A percentile compares a stretch with the other conserved stretches of the same genome.
phyloP scores from a whole-genome alignment of 1,140 invertebrate species.

The Oreohelix idahoensis region DNA sequence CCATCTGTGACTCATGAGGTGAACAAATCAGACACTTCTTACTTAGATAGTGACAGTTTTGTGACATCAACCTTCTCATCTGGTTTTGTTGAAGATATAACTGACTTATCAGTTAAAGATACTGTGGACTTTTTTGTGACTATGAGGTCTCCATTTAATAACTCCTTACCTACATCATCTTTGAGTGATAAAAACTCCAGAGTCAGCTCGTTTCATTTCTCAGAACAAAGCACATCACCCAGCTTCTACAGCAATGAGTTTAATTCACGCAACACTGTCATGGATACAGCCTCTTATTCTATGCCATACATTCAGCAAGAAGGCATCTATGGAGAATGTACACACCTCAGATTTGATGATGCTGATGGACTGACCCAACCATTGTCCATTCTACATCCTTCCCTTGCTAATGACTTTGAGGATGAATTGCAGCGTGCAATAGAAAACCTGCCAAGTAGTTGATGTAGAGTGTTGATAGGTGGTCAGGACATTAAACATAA shows the following conservation, averaged over 20 bases:
- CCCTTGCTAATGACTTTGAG: conserved; percentile 26
- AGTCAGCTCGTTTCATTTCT: neutral
- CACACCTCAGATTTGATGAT: neutral
- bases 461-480: no score
- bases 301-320: neutral
- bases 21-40: conserved; percentile 15
- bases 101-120: conserved; percentile 32
- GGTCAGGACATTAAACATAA: no score
- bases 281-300: neutral
- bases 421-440: conserved; percentile 38
- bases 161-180: neutral
- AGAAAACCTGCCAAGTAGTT: conserved; percentile 35
- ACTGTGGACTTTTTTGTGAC: conserved; percentile 38
- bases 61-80: conserved; percentile 3
- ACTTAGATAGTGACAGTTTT: conserved; percentile 6
- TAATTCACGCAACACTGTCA: neutral
- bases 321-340: neutral
- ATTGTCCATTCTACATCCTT: conserved; percentile 30
- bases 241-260: neutral
- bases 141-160: conserved; percentile 30
- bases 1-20: conserved; percentile 23
- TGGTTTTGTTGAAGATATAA: conserved; percentile 28
- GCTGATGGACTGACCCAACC: neutral
- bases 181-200: neutral
- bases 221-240: neutral